Conservation (phyloP, 2,113 vertebrate genomes). For the Apteryx owenii region DNA sequence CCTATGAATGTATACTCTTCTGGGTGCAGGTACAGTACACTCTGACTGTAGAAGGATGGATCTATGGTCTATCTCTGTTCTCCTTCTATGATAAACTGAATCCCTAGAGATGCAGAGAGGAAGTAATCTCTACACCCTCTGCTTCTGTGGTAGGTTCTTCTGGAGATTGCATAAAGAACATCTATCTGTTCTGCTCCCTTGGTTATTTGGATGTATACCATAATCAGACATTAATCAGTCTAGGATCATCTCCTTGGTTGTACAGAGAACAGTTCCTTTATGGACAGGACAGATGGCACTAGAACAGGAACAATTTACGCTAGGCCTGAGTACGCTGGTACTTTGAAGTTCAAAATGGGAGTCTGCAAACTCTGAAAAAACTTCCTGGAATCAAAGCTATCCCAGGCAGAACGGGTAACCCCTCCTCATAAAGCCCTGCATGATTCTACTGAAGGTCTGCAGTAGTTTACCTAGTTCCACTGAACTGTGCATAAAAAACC, state of each 20-base stretch:
- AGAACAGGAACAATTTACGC: neutral
- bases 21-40: neutral
- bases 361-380: neutral
- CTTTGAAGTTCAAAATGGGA: neutral
- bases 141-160: neutral
- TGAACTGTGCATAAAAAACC: neutral
- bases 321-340: neutral
- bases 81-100: neutral
- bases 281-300: neutral
- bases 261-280: neutral
- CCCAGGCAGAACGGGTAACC: rapidly evolving
- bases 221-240: neutral
- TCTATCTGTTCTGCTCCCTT: neutral
- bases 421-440: neutral
- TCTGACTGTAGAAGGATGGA: neutral
- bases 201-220: neutral
- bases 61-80: neutral
- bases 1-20: neutral
- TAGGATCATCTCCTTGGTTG: neutral
- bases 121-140: neutral
- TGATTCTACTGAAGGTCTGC: neutral
- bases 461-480: neutral
- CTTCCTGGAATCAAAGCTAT: neutral
- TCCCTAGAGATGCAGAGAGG: neutral
- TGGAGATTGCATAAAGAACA: neutral